Conservation (phyloP, 2,113 vertebrate genomes). For the Vombatus ursinus region DNA sequence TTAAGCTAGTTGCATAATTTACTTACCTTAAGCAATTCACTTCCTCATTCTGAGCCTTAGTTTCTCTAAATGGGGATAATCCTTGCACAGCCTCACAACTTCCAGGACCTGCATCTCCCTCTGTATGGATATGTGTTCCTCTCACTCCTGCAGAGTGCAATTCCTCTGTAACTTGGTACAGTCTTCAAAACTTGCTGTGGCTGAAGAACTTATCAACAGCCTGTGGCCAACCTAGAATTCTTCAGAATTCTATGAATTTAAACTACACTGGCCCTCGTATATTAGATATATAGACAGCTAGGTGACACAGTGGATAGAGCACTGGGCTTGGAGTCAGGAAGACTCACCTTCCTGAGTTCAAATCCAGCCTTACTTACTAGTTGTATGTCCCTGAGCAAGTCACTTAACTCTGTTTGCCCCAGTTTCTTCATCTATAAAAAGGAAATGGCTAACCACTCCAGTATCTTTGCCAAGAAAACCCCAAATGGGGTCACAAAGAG, state of each 20-base stretch:
- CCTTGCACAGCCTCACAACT: neutral
- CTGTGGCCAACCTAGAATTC: neutral
- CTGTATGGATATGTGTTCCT: neutral
- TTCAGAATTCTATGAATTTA: neutral
- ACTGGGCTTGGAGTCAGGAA: neutral
- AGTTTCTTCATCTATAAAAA: neutral
- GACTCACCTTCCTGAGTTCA: neutral
- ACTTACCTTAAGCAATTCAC: neutral
- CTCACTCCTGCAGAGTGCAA: neutral
- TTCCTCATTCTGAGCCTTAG: neutral
- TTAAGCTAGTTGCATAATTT: too few relatives aligned
- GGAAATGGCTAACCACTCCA: neutral
- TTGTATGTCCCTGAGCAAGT: neutral
- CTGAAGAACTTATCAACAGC: neutral
- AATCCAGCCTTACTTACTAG: neutral
- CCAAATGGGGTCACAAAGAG: neutral
- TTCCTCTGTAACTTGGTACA: neutral
- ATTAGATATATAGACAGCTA: neutral
- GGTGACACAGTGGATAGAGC: neutral
- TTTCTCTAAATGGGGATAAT: neutral
- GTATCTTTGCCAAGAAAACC: neutral
- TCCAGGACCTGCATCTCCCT: neutral
- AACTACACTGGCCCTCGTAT: neutral
- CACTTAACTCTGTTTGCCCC: neutral
- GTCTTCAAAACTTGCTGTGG: neutral